Evolutionary conservation across 2,113 vertebrate genomes (phyloP).

Genomic region (Cyanoderma ruficeps): DNA sequence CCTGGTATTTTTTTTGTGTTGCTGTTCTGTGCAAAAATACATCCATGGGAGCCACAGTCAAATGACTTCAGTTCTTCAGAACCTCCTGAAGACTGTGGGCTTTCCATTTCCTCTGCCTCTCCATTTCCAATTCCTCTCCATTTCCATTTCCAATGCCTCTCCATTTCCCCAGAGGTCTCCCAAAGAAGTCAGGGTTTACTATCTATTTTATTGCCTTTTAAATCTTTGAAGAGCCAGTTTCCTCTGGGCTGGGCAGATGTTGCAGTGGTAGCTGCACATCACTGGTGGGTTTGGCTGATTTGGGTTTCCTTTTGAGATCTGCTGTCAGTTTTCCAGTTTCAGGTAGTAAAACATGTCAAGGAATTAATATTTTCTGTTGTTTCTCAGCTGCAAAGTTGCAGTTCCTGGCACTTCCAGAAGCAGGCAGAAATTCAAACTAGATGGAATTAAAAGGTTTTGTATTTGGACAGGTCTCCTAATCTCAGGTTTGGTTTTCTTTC

Average conservation of each 20-base stretch:
- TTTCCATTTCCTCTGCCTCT: background rate
- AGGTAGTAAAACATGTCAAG: background rate
- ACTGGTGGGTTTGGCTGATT: background rate
- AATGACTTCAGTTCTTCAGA: background rate
- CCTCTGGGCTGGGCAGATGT: background rate
- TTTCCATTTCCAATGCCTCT: background rate
- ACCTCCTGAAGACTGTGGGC: background rate
- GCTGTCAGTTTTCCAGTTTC: background rate
- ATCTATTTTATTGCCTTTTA: background rate
- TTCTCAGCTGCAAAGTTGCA: background rate
- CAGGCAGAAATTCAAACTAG: background rate
- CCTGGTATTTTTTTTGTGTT: background rate
- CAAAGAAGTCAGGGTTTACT: background rate
- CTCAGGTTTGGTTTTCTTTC: no score
- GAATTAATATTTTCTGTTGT: background rate
- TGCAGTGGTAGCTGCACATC: background rate
- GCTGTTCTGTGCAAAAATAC: background rate
- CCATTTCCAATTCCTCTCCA: background rate
- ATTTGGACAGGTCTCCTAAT: background rate
- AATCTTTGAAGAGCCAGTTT: background rate
- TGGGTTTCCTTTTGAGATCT: background rate
- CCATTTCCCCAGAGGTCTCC: background rate
- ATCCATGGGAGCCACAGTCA: background rate
- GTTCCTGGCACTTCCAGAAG: background rate
- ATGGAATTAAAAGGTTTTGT: background rate